These are phyloP conservation scores for Trissoscelio sp. DNA, from an alignment of 2,888 invertebrate species.

Conservation along the genomic window DNA sequence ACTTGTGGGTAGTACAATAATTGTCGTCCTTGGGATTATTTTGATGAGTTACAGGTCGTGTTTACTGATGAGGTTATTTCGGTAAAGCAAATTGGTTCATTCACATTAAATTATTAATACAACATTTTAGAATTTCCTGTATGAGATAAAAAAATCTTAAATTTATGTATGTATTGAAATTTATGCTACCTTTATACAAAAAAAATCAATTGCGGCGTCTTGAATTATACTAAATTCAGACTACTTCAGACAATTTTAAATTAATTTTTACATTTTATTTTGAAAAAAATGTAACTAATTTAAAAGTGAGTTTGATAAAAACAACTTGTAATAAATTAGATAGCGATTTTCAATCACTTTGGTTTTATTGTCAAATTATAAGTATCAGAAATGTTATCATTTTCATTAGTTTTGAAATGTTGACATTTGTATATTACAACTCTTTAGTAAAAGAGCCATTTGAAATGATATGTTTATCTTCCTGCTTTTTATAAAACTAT, in stretches of 20 bases:
- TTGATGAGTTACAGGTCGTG: conserved; percentile 50
- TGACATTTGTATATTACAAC: conserved; percentile 1
- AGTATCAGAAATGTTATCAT: conserved; percentile 2
- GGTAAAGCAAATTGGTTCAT: conserved; percentile 48
- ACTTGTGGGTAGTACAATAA: conserved; percentile 63
- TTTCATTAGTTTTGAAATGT: background rate
- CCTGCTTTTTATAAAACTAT: conserved; percentile 4
- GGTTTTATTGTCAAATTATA: too few species aligned
- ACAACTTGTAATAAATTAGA: too few species aligned
- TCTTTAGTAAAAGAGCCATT: conserved; percentile 3
- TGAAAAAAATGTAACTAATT: too few species aligned
- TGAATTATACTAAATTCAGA: too few species aligned
- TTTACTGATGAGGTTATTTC: conserved; percentile 52
- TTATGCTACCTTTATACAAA: too few species aligned
- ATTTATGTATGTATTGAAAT: background rate
- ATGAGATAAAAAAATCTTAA: background rate
- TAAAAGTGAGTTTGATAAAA: too few species aligned
- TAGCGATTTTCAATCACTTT: too few species aligned
- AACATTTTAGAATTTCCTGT: conserved; percentile 7
- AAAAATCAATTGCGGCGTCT: too few species aligned
- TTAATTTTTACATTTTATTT: too few species aligned
- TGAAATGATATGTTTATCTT: conserved; percentile 12
- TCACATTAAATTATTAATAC: conserved; percentile 53
- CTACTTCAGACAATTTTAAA: too few species aligned
- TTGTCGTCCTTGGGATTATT: conserved; percentile 58